Base-by-base conservation (phyloP, 2,888 invertebrate genomes). In the Oxycera nigricornis region DNA sequence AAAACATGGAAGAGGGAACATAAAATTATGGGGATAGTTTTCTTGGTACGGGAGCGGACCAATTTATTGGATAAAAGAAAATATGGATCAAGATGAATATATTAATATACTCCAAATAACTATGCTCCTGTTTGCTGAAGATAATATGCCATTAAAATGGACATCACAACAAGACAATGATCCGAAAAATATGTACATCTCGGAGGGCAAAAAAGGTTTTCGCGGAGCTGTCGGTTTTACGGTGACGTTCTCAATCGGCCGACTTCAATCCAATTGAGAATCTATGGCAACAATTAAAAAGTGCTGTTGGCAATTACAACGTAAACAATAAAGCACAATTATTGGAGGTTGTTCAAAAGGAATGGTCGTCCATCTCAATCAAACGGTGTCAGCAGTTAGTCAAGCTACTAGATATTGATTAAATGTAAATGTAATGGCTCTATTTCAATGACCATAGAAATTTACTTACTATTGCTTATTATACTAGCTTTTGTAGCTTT, bases 361-460 rank as follows among this genome's bases (percentile, higher is more conserved):
- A 55, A 52, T 52, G 52, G 52, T 11, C 9, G 52, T 52, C 67
- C 24, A 67, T 67, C 41, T 67, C 41, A 20, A 67, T 67, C 67
- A 67, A 67, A 67, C 67, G 22, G 26, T 67, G 67, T 67, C 41
- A 67, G 26, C 67, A 67, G 67, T 67, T 67, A 67, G 39, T 39
- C 39, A 39, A 39, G 62, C 62, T 62, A 62, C 31, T 62, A 62
- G 31, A 62, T 62, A 62, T 62, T 62, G 62, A 62, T 62, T 20
- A 30, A 30, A 62, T 7, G 2, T 26, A 62, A 62, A 62, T 62
- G 31, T 62, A 62, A 26, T 62, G 62, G 62, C 62, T 62, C 62
- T 62, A 62, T 62, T 62, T 62, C 20, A 62, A 62, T 62, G 62
- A 62, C 62, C 62, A 62, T 20, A 62, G 62, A 62, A 62, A 30